These are phyloP conservation scores for Crambe crambe DNA, from an alignment of 37 sponge, comb jelly and placozoan genomes.

Conservation along the genomic window DNA sequence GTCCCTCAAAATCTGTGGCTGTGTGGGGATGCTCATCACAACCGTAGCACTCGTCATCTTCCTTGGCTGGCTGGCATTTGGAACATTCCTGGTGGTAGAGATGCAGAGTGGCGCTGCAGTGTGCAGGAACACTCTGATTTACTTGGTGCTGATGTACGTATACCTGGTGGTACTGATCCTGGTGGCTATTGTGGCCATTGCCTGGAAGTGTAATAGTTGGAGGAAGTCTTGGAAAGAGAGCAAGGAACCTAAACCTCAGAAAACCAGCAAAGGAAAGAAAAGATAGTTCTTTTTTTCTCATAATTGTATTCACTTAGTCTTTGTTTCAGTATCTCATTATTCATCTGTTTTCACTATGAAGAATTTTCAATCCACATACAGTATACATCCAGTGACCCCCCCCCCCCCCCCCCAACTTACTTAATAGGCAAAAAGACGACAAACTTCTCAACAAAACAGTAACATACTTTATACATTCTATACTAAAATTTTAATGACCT, in stretches of 20 bases:
- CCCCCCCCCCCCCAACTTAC: too few species aligned
- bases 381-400: too few species aligned
- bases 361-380: too few species aligned
- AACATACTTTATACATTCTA: too few species aligned
- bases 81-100: conserved; percentile 17
- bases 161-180: conserved; percentile 21
- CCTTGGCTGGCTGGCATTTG: conserved; percentile 32
- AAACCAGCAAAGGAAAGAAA: not conserved
- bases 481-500: too few species aligned
- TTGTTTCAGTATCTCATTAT: too few species aligned
- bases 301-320: too few species aligned
- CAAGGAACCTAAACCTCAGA: not conserved
- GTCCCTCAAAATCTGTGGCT: not conserved
- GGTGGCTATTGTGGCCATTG: conserved; percentile 4
- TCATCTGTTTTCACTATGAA: too few species aligned
- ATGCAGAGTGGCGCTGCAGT: not conserved
- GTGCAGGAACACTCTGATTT: conserved; percentile 21
- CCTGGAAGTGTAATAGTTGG: conserved; percentile 26
- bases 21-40: not conserved
- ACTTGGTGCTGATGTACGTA: conserved; percentile 17
- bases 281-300: not conserved
- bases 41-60: not conserved
- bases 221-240: not conserved
- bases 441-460: too few species aligned
- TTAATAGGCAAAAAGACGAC: too few species aligned